A percentile compares a stretch with the other conserved stretches of the same genome.
Conservation (phyloP, 1,140 invertebrate species). For the Eriosoma lanigerum region DNA sequence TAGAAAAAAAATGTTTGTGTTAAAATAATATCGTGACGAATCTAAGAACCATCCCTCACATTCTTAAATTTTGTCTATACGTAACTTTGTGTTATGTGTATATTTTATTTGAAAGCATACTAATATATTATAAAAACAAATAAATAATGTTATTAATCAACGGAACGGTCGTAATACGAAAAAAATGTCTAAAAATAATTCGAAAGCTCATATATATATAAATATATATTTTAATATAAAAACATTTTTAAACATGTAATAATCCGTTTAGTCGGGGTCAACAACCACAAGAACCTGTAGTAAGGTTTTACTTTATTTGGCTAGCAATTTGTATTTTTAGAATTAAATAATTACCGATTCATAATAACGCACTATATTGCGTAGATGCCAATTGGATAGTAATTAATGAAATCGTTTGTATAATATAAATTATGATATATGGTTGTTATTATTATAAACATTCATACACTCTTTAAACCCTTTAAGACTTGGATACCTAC, state of each 20-base stretch:
- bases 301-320: slow-evolving; percentile 20
- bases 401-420: background rate
- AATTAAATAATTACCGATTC: background rate
- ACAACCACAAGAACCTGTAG: background rate
- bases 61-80: too few species aligned
- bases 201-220: background rate
- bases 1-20: too few species aligned
- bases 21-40: too few species aligned
- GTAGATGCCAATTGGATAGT: too few species aligned
- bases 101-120: background rate
- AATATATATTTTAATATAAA: background rate
- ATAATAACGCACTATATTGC: background rate
- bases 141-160: background rate
- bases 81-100: too few species aligned
- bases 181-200: background rate
- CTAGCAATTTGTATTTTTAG: slow-evolving; percentile 18
- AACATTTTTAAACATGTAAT: slow-evolving; percentile 5
- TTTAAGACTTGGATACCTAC: too few species aligned
- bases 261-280: background rate
- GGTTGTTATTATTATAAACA: too few species aligned
- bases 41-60: too few species aligned
- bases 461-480: too few species aligned
- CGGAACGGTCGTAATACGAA: background rate
- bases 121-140: background rate
- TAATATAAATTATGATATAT: too few species aligned